Base-by-base conservation (phyloP, 2,888 invertebrate genomes). In the Trachelus troglodyta region DNA sequence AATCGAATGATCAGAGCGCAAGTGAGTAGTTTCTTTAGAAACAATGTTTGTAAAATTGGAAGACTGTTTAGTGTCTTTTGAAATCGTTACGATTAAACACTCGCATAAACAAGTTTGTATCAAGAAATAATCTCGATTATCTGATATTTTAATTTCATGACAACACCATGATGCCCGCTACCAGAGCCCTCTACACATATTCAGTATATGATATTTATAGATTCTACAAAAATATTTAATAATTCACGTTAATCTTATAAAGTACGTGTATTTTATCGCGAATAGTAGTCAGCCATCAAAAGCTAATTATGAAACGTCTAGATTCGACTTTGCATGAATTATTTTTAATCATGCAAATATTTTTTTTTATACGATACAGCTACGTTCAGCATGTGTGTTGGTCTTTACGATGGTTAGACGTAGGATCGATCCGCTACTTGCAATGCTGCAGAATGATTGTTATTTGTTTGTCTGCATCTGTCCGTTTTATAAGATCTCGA, bases 151-250 rank as follows among this genome's bases (percentile, higher is more conserved):
- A 81, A 68, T 74, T 73, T 68, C 35, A 11, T 34, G 76, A 77
- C 79, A 75, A 75, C 82, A 82, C 81, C 81, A 79, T 40, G 69
- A 69, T 31, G 74, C 76, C 76, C 76, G 69, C 83, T 83, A 80
- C 83, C 79, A 73, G 81, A 86, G 83, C 83, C 85, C 85, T 86
- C 83, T 86, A 82, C 82, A 78, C 77, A 76, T 81, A 81, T 77
- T 81, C 80, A 81, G 79, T 80, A 79, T 79, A 80, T 78, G 77
- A 79, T 84, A 87, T 81, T 81, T 77, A 81, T 74, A 74, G 71
- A 76, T 74, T 80, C 76, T 75, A 77, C 37, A 69, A 12, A 40
- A 33, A 71, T 12, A 33, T 71, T 71, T 34, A 71, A 12, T 33
- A 31, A 35, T 74, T 34, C n/a, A 71, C 6, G 34, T 74, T 74